phyloP scores from a whole-genome alignment of 2,888 invertebrate genomes.

The Baccha elongata region DNA sequence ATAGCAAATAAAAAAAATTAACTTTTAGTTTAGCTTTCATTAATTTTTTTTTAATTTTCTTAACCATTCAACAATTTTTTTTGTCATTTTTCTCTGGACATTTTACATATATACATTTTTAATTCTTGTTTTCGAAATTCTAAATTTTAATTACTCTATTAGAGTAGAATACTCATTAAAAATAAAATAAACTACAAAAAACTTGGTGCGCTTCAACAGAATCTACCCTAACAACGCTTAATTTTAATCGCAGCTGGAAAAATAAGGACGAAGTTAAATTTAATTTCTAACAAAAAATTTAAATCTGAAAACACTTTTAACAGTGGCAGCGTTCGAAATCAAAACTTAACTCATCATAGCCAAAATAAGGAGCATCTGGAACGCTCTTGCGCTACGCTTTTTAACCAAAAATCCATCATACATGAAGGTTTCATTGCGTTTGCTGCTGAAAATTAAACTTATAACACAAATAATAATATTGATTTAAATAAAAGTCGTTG shows the following conservation, averaged over 20 bases:
- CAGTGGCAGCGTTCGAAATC: slow-evolving; percentile 60
- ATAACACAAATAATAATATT: slow-evolving; percentile 34
- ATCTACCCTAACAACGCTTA: slow-evolving; percentile 58
- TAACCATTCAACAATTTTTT: slow-evolving; percentile 54
- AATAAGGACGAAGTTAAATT: slow-evolving; percentile 16
- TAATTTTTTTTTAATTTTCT: slow-evolving; percentile 49
- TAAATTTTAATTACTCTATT: slow-evolving; percentile 62
- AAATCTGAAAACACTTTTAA: slow-evolving; percentile 45
- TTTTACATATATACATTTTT: slow-evolving; percentile 29
- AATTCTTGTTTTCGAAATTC: slow-evolving; percentile 54
- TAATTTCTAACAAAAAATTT: slow-evolving; percentile 62
- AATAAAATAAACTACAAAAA: slow-evolving; percentile 39
- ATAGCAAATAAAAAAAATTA: slow-evolving; percentile 51
- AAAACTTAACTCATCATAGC: slow-evolving; percentile 16
- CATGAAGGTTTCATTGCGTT: slow-evolving; percentile 57
- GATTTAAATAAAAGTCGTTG: slow-evolving; percentile 23
- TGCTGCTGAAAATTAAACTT: slow-evolving; percentile 32
- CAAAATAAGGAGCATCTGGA: slow-evolving; percentile 24
- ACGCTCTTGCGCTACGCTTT: slow-evolving; percentile 33
- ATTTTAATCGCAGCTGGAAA: slow-evolving; percentile 50
- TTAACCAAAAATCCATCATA: slow-evolving; percentile 38
- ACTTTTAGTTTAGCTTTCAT: slow-evolving; percentile 61
- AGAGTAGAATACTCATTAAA: slow-evolving; percentile 48
- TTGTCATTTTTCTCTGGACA: slow-evolving; percentile 44
- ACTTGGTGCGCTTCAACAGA: slow-evolving; percentile 58